Base-by-base conservation (phyloP, 2,888 invertebrate genomes). In the Serrognathus titanus region DNA sequence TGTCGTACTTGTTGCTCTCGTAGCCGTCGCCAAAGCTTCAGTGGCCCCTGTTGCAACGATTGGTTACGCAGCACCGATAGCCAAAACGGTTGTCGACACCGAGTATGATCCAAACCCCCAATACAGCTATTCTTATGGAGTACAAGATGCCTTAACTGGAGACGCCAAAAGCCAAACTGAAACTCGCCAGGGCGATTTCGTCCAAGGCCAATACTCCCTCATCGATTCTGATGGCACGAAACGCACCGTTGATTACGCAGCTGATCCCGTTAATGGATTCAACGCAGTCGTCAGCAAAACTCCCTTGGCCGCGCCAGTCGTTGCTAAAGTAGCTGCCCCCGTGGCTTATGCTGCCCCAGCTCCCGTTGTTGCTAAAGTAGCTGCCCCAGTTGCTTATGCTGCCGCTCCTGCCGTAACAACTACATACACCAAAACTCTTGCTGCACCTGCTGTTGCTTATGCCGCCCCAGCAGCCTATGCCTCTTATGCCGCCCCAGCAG, bases 121-220 rank as follows among this genome's bases (percentile, higher is more conserved):
- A 65, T 84, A 83, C 77, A 79, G 78, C 69, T 83, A 79, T 75
- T 79, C 81, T 0, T 83, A 83, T 72, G 81, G 82, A 61, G 81
- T 83, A 8, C 81, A 83, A 66, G 83, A 83, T 63, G 75, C 78
- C 59, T 74, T 82, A 50, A 83, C 83, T 61, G 83, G 83, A 11
- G 83, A 83, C 75, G 79, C 69, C 71, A 83, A 83, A 72, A 78
- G 75, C 36, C 86, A 86, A 75, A 82, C 83, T 62, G 86, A 86
- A 78, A 82, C 82, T 57, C 83, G 86, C 58, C 77, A 79, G 61
- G 86, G 86, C n/a, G 85, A 85, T 75, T 81, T 80, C 64, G 86
- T 86, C 45, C 82, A 82, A 71, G 85, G 77, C 73, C 83, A 81
- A 67, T 83, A 83, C 77, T 80, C 82, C 38, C 74, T 83, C 48